Conservation (phyloP, 1,140 invertebrate species). For the Drosophila rhopaloa region DNA sequence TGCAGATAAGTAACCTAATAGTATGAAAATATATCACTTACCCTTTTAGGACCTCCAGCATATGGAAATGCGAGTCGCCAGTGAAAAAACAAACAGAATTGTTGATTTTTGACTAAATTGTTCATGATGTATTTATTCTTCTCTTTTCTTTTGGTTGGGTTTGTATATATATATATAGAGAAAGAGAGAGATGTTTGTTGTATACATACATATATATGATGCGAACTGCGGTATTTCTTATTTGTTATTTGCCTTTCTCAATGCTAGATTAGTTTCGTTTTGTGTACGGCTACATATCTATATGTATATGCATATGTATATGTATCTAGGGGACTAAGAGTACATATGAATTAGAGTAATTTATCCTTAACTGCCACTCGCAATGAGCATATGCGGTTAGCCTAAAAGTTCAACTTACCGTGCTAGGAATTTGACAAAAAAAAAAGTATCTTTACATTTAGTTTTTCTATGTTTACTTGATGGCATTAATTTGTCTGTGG, state of each 20-base stretch:
- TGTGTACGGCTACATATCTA: constrained; percentile 50
- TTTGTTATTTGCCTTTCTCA: constrained; percentile 34
- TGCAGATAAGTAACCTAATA: too few species aligned
- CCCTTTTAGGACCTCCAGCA: not conserved
- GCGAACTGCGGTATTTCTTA: constrained; percentile 62
- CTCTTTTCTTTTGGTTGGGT: constrained; percentile 28
- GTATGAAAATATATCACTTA: too few species aligned
- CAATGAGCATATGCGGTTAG: constrained; percentile 31
- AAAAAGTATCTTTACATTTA: constrained; percentile 42
- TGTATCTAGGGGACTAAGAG: constrained; percentile 47
- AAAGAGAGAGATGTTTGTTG: constrained; percentile 47
- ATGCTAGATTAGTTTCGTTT: constrained; percentile 64
- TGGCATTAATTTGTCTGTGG: constrained; percentile 44
- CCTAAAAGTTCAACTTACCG: constrained; percentile 70
- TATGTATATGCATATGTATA: constrained; percentile 16
- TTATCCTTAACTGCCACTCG: constrained; percentile 45
- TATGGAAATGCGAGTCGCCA: not conserved
- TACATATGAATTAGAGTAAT: constrained; percentile 56
- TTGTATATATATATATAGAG: constrained; percentile 33
- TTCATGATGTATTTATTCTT: constrained; percentile 73
- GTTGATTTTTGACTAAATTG: constrained; percentile 78
- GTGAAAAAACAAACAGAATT: constrained; percentile 26
- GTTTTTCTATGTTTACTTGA: constrained; percentile 31
- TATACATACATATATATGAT: constrained; percentile 43
- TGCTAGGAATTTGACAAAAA: constrained; percentile 65